Conservation (phyloP, 2,113 vertebrate genomes). For the Pyrgilauda ruficollis region DNA sequence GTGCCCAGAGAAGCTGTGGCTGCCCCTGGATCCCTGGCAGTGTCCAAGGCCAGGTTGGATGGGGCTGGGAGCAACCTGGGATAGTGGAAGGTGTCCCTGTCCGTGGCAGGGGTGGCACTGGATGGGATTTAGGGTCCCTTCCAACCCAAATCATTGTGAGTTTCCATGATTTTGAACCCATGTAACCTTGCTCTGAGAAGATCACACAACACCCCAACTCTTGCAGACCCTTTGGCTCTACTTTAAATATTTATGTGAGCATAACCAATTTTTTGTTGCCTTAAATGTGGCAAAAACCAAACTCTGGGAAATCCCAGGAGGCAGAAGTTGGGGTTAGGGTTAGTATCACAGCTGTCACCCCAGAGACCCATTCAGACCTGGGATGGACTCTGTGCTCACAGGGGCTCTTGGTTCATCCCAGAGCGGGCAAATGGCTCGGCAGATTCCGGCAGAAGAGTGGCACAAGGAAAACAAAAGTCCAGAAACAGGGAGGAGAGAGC, state of each 20-base stretch:
- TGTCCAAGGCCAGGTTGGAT: accelerated
- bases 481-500: neutral
- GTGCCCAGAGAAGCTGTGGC: neutral
- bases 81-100: accelerated
- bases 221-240: neutral
- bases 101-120: neutral
- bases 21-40: neutral
- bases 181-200: neutral
- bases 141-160: neutral
- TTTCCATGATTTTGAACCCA: neutral
- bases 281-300: neutral
- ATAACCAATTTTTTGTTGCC: accelerated
- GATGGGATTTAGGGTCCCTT: accelerated
- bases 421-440: accelerated
- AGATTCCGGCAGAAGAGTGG: neutral
- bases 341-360: too few relatives aligned
- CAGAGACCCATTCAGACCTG: neutral
- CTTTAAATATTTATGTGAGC: neutral
- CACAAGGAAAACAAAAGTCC: neutral
- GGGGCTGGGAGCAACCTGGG: accelerated
- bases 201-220: neutral
- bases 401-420: neutral
- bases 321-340: neutral
- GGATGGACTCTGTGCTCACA: accelerated
- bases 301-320: neutral